Evolutionary conservation across 1,140 invertebrate genomes (phyloP).

Genomic region (Tetragnatha versicolor): DNA sequence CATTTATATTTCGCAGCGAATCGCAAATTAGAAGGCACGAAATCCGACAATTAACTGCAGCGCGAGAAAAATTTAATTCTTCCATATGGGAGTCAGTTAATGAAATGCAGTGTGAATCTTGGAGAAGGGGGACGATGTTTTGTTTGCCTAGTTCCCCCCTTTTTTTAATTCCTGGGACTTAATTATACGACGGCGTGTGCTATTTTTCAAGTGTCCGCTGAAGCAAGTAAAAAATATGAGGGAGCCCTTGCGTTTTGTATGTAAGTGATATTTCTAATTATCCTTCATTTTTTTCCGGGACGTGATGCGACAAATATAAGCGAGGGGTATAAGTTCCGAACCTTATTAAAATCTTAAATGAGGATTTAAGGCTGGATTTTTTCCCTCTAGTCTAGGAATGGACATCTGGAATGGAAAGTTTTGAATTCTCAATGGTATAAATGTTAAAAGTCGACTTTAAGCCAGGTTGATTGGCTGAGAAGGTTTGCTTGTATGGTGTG

Average conservation of each 20-base stretch:
- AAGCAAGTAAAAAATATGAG: not conserved
- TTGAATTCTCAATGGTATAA: too few species aligned
- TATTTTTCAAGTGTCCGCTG: too few species aligned
- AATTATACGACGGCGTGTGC: too few species aligned
- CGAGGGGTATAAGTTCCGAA: too few species aligned
- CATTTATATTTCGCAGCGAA: not conserved
- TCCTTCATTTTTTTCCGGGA: too few species aligned
- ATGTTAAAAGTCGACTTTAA: too few species aligned
- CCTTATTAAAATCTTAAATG: not conserved
- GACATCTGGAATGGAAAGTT: too few species aligned
- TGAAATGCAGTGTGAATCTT: constrained; percentile 14
- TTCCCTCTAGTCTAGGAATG: not conserved
- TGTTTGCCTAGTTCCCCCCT: not conserved
- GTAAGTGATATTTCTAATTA: not conserved
- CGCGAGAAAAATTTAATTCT: not conserved
- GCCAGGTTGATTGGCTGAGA: too few species aligned
- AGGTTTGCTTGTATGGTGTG: too few species aligned
- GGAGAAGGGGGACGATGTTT: not conserved
- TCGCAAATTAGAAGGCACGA: not conserved
- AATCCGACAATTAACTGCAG: not conserved
- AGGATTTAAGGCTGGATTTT: not conserved
- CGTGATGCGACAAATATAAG: too few species aligned
- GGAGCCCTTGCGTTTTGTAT: not conserved
- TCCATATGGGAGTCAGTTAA: not conserved
- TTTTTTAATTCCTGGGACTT: not conserved